Percentiles rank a stretch among this genome's conserved stretches.
phyloP scores from a whole-genome alignment of 2,888 invertebrate genomes.

The Spatulosminthurus flaviceps region DNA sequence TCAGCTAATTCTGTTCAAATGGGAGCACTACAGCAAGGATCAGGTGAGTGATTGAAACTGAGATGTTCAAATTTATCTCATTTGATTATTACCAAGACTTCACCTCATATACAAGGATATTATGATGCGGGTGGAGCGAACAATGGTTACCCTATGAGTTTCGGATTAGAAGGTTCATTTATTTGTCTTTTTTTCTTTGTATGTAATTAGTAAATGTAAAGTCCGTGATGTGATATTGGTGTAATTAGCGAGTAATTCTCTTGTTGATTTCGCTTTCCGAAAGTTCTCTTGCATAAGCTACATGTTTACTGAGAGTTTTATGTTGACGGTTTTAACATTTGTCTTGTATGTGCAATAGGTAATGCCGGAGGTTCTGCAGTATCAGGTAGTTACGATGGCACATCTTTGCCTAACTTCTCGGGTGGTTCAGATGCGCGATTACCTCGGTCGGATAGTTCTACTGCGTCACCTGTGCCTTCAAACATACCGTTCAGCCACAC shows the following conservation, averaged over 20 bases:
- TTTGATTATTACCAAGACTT: conserved; percentile 60
- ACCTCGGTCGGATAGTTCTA: conserved; percentile 62
- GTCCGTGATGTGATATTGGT: not conserved
- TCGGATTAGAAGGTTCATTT: conserved; percentile 49
- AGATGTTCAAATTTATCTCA: conserved; percentile 6
- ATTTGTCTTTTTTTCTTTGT: conserved; percentile 41
- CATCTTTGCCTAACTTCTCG: conserved; percentile 60
- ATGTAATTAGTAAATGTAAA: conserved; percentile 5
- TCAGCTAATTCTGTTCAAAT: conserved; percentile 60
- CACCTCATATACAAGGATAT: conserved; percentile 61
- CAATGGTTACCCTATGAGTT: conserved; percentile 51
- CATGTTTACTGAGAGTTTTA: no score
- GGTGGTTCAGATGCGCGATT: conserved; percentile 61
- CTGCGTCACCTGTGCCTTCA: conserved; percentile 64
- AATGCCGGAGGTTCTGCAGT: conserved; percentile 56
- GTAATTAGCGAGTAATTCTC: not conserved
- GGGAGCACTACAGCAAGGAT: conserved; percentile 58
- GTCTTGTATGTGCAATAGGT: conserved; percentile 47
- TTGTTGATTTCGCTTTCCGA: conserved; percentile 1
- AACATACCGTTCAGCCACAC: conserved; percentile 61
- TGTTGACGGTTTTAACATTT: not conserved
- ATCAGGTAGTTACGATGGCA: conserved; percentile 59
- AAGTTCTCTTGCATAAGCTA: not conserved
- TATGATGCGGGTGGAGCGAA: conserved; percentile 57
- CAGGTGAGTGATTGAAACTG: conserved; percentile 50